phyloP scores from a whole-genome alignment of 2,888 invertebrate genomes.

The Dryobotodes eremita region DNA sequence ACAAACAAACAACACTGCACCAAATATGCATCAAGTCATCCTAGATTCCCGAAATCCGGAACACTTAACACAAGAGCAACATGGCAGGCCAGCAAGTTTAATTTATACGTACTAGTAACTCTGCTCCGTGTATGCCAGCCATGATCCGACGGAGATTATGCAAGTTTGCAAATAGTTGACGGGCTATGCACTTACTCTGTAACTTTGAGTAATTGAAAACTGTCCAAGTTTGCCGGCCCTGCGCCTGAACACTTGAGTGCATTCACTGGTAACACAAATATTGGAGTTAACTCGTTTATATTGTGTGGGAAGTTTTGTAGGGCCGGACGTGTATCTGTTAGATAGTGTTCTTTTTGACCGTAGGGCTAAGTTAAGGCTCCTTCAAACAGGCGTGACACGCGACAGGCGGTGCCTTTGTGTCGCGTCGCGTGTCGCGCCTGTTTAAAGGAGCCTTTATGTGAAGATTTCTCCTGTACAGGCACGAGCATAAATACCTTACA shows the following conservation, averaged over 20 bases:
- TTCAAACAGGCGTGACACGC: too few relatives aligned
- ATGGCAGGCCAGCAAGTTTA: conserved; percentile 60
- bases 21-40: conserved; percentile 41
- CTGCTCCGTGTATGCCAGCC: conserved; percentile 50
- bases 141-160: conserved; percentile 72
- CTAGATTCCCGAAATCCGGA: conserved; percentile 47
- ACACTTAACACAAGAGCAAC: conserved; percentile 64
- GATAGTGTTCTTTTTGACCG: neutral
- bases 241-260: conserved; percentile 60
- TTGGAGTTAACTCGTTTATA: conserved; percentile 50
- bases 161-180: conserved; percentile 76
- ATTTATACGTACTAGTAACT: conserved; percentile 60
- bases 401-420: too few relatives aligned
- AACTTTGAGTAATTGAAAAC: conserved; percentile 81
- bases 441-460: too few relatives aligned
- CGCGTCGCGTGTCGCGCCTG: too few relatives aligned
- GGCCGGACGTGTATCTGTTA: neutral
- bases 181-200: conserved; percentile 70
- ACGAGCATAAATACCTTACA: too few relatives aligned
- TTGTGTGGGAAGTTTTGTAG: conserved; percentile 33
- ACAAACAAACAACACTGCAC: conserved; percentile 14
- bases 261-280: conserved; percentile 61
- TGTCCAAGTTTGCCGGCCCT: conserved; percentile 73
- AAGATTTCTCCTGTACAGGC: too few relatives aligned
- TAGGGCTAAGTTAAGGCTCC: too few relatives aligned